phyloP scores from a whole-genome alignment of 2,113 vertebrate genomes.

The Ammodramus savannarum region DNA sequence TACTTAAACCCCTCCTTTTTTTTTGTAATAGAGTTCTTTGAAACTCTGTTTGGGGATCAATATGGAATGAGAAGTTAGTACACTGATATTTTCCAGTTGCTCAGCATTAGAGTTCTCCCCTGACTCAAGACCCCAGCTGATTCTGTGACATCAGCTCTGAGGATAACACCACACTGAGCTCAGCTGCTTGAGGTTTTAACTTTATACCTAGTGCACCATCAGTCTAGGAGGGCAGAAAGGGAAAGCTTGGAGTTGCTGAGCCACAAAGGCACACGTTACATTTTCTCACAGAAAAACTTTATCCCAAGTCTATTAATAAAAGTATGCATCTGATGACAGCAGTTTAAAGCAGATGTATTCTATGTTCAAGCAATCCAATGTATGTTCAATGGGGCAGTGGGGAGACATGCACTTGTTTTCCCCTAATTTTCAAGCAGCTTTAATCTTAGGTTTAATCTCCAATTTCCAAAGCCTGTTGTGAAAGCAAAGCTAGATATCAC shows the following conservation, averaged over 20 bases:
- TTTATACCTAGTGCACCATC: background rate
- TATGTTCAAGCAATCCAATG: background rate
- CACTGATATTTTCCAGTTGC: conserved; percentile 2
- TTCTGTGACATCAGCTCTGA: background rate
- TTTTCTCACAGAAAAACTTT: background rate
- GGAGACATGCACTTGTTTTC: background rate
- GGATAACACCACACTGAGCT: background rate
- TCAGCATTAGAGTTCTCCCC: background rate
- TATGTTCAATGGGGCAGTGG: background rate
- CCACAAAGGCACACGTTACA: background rate
- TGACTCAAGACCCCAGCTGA: background rate
- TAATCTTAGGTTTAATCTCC: background rate
- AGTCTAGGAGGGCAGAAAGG: background rate
- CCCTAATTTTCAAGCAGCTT: background rate
- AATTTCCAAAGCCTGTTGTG: background rate
- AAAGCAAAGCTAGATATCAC: background rate
- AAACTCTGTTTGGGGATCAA: conserved; percentile 32
- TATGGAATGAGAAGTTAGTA: background rate
- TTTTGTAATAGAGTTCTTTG: background rate
- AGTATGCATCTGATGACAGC: background rate
- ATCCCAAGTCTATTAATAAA: background rate
- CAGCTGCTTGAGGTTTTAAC: background rate
- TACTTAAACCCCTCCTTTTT: background rate
- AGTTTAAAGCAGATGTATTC: background rate
- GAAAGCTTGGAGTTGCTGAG: background rate